phyloP scores from a whole-genome alignment of 2,888 invertebrate species.

The Drosophila suboccidentalis region DNA sequence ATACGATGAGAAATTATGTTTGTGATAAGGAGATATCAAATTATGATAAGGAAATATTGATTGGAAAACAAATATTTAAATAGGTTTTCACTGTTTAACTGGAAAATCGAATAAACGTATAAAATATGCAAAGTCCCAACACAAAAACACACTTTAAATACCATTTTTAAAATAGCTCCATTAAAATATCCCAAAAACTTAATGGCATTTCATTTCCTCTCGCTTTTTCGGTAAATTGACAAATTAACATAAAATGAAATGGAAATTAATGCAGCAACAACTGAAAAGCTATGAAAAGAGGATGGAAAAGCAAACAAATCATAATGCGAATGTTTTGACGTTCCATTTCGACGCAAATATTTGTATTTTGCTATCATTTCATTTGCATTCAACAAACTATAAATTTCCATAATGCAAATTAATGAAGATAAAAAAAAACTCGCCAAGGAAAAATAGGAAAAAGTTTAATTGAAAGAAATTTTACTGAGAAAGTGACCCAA shows the following conservation, averaged over 20 bases:
- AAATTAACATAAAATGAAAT: constrained; percentile 60
- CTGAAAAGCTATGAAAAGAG: constrained; percentile 15
- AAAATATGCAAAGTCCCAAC: constrained; percentile 37
- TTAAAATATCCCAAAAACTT: constrained; percentile 32
- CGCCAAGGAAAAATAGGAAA: constrained; percentile 23
- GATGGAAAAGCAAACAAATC: constrained; percentile 51
- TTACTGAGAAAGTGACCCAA: constrained; percentile 62
- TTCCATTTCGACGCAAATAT: constrained; percentile 42
- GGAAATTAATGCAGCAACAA: constrained; percentile 24
- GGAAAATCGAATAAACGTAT: background rate
- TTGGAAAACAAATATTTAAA: no score
- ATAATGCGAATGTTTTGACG: constrained; percentile 47
- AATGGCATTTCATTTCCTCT: constrained; percentile 40
- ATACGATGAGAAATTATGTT: background rate
- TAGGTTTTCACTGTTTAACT: background rate
- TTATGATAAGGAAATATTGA: no score
- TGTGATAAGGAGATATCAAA: no score
- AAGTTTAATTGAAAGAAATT: constrained; percentile 55
- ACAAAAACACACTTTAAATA: constrained; percentile 4
- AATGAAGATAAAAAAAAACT: constrained; percentile 38
- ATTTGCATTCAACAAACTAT: constrained; percentile 49
- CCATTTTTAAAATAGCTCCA: constrained; percentile 39
- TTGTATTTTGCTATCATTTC: constrained; percentile 58
- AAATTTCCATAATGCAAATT: constrained; percentile 74
- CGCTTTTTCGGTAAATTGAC: constrained; percentile 49